Percentiles rank a stretch among this genome's conserved stretches.
phyloP scores from a whole-genome alignment of 92 coral and sea anemone genomes.

The Porites rus region DNA sequence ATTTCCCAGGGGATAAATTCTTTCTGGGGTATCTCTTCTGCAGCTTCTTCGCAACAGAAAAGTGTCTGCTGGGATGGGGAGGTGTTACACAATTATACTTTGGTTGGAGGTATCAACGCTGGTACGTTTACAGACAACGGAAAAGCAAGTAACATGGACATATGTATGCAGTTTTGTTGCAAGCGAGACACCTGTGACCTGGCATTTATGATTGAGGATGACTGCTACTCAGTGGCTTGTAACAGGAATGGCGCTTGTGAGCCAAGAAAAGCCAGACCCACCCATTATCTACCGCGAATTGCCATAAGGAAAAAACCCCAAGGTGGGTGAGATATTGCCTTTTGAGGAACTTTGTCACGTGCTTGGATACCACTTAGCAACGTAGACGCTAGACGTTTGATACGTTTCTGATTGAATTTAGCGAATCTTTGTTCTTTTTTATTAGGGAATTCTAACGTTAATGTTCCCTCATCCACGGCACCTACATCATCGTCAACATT shows the following conservation, averaged over 20 bases:
- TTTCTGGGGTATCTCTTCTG: slow-evolving; percentile 4
- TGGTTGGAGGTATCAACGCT: slow-evolving; percentile 93
- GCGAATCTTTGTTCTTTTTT: neutral
- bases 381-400: neutral
- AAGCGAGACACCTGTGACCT: slow-evolving; percentile 87
- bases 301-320: slow-evolving; percentile 73
- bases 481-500: slow-evolving; percentile 25
- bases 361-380: neutral
- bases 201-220: slow-evolving; percentile 96
- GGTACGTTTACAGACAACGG: slow-evolving; percentile 96
- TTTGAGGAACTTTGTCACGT: neutral
- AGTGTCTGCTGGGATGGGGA: slow-evolving; percentile 94
- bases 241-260: slow-evolving; percentile 78
- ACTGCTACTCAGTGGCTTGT: slow-evolving; percentile 93
- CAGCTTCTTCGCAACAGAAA: slow-evolving; percentile 39
- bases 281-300: slow-evolving; percentile 86
- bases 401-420: neutral
- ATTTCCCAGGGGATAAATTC: slow-evolving; percentile 4
- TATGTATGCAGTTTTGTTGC: slow-evolving; percentile 98
- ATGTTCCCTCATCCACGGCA: slow-evolving; percentile 18
- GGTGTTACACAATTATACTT: slow-evolving; percentile 79
- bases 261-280: slow-evolving; percentile 89
- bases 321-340: slow-evolving; percentile 74
- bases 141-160: slow-evolving; percentile 86
- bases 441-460: slow-evolving; percentile 25